These are phyloP conservation scores for Crotalus helleri DNA, from an alignment of 2,113 vertebrate species.

Conservation along the genomic window DNA sequence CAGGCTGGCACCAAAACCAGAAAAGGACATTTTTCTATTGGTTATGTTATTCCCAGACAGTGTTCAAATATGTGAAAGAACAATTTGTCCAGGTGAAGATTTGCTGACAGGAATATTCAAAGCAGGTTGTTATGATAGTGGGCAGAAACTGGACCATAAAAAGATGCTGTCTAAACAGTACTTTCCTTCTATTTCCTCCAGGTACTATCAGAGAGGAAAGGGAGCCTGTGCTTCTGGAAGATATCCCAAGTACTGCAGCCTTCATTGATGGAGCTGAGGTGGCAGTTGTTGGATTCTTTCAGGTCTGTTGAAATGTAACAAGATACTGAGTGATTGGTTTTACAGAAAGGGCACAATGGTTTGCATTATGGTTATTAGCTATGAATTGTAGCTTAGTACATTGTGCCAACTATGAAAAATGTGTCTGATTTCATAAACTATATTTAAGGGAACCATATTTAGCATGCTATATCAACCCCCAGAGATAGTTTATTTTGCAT, in stretches of 20 bases:
- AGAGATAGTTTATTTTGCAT: not conserved
- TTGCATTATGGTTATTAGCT: not conserved
- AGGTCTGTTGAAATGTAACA: constrained; percentile 73
- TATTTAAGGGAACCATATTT: not conserved
- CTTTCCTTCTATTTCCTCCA: constrained; percentile 33
- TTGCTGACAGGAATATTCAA: not conserved
- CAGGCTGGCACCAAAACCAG: not conserved
- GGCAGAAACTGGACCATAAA: not conserved
- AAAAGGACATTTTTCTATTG: not conserved
- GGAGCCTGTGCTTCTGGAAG: constrained; percentile 59
- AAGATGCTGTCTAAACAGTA: not conserved
- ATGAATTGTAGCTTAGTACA: not conserved
- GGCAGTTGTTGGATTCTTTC: constrained; percentile 85
- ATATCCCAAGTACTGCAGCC: constrained; percentile 61
- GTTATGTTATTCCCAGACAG: not conserved
- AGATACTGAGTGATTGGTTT: not conserved
- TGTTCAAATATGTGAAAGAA: not conserved
- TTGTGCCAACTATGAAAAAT: not conserved
- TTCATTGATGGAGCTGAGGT: constrained; percentile 81
- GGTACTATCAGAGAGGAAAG: constrained; percentile 37
- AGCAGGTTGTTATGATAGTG: not conserved
- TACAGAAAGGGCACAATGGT: not conserved
- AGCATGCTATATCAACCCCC: not conserved
- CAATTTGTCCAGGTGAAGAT: not conserved
- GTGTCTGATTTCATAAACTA: not conserved